Base-by-base conservation (phyloP, 2,797 vertebrate species). In the Mormyrops attenuatus region DNA sequence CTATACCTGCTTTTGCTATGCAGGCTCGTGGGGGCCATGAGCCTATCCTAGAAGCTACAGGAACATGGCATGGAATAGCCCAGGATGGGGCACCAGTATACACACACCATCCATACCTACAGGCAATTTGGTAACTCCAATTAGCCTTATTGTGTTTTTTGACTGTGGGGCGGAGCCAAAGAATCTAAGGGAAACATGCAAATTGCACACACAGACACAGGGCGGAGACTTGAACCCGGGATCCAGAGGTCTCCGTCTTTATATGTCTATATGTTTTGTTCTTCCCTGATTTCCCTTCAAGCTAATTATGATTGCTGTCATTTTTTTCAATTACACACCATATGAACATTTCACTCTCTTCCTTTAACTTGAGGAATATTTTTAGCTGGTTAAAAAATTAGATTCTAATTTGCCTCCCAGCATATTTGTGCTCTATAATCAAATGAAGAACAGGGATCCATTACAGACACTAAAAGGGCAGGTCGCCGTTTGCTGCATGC, bases 361-460 rank as follows among this genome's bases (percentile, higher is more conserved):
- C 80, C 20, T 49, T 84, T 85, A 22, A 85, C 80, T 85, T 85
- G n/a, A 11, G 80, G 47, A 85, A 26, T 85, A 85, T 85, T 85
- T 85, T 49, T 85, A 85, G 47, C 41, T 47, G 41, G 41, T 85
- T n/a, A 85, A 85, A 85, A 50, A 50, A 85, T 50, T 3, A 4
- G 50, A 55, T 55, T 87, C 52, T 87, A 87, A 55, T 55, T 55
- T 87, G 85, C 49, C 85, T 52, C 50, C 47, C n/a, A 55, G 47
- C 50, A 52, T 55, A 53, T 52, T 49, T 85, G 44, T 50, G 26
- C 50, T 47, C 47, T 49, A 86, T 38, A 52, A 86, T 86, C n/a
- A 34, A 30, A 34, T 52, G 84, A 30, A 26, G 44, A 50, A 15
- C 17, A 44, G 34, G 73, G 17, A 20, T 20, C 38, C 38, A 77